A percentile compares a stretch with the other conserved stretches of the same genome.
Conservation (phyloP, 2,888 invertebrate genomes). For the Luffia ferchaultella region DNA sequence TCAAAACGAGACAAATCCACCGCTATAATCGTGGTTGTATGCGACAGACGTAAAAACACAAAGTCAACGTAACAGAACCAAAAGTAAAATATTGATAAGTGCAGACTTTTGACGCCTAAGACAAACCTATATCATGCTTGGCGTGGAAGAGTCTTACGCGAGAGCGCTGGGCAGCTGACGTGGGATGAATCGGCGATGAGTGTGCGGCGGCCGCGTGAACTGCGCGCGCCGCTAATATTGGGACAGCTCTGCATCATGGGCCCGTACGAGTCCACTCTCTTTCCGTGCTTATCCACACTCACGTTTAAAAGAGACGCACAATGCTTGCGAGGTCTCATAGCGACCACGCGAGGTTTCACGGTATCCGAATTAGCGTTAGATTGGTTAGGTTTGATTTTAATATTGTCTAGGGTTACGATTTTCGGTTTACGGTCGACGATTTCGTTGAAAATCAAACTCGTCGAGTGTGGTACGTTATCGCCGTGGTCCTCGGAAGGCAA, state of each 20-base stretch:
- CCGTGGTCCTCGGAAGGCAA: constrained; percentile 46
- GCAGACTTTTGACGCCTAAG: constrained; percentile 20
- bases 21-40: no score
- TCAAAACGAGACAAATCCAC: no score
- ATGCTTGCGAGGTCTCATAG: neutral
- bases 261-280: constrained; percentile 9
- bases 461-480: constrained; percentile 21
- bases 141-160: constrained; percentile 40
- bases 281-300: constrained; percentile 20
- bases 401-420: constrained; percentile 52
- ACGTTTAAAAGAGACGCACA: neutral
- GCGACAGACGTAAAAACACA: constrained; percentile 1
- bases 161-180: constrained; percentile 17
- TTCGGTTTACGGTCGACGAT: constrained; percentile 56
- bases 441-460: constrained; percentile 55
- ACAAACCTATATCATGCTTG: constrained; percentile 60
- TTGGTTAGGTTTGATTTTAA: constrained; percentile 30
- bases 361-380: neutral
- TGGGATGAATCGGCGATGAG: constrained; percentile 18
- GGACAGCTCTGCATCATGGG: constrained; percentile 33
- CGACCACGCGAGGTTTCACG: neutral
- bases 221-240: constrained; percentile 24
- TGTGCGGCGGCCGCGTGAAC: neutral
- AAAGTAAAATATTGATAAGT: constrained; percentile 3
- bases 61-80: constrained; percentile 2